Percentiles rank a stretch among this genome's conserved stretches.
Conservation (phyloP, 2,888 invertebrate species). For the Cryptosula pallasiana region DNA sequence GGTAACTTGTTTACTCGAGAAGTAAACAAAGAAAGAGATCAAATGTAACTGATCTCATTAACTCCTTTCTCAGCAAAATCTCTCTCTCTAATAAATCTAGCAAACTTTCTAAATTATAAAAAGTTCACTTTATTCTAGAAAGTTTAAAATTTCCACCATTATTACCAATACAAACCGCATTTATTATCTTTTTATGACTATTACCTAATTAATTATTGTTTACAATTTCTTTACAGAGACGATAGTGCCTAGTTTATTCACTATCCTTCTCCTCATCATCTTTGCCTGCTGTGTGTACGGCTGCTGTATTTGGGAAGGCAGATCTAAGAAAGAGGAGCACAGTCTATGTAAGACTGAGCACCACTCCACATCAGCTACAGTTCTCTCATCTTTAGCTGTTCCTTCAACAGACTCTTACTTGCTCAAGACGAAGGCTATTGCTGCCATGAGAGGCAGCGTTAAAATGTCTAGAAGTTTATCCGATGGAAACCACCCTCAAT, state of each 20-base stretch:
- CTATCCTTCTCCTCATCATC: conserved; percentile 1
- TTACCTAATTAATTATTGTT: no score
- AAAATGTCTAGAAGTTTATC: background rate
- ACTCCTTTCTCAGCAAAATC: no score
- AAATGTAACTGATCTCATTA: no score
- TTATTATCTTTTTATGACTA: no score
- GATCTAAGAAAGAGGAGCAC: background rate
- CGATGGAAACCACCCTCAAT: background rate
- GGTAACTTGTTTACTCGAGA: no score
- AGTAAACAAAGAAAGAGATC: no score
- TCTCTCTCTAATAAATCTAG: no score
- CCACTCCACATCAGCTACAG: background rate
- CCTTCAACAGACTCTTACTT: background rate
- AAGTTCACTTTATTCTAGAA: no score
- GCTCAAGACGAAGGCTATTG: background rate
- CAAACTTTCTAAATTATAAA: no score
- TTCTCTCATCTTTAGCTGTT: background rate
- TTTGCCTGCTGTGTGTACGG: conserved; percentile 20
- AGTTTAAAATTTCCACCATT: no score
- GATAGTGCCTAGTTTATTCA: background rate
- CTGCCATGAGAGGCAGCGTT: background rate
- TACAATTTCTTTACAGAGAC: conserved; percentile 2
- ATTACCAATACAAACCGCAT: no score
- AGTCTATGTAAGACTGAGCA: background rate
- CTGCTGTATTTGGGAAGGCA: conserved; percentile 6